Conservation (phyloP, 2,113 vertebrate genomes). For the Xiphias gladius region DNA sequence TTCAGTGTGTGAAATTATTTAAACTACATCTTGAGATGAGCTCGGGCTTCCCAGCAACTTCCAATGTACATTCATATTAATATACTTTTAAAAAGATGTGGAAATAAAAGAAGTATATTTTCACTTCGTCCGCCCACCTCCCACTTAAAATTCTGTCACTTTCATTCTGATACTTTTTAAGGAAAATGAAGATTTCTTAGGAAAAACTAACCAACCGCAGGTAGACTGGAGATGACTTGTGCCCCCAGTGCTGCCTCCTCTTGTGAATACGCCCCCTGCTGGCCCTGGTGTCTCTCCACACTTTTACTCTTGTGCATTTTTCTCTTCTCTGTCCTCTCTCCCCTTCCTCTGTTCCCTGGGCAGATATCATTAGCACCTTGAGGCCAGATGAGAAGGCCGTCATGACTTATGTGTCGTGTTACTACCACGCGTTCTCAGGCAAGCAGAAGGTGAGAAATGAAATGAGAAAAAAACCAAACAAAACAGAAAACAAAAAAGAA, state of each 20-base stretch:
- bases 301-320: slow-evolving; percentile 83
- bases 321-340: slow-evolving; percentile 71
- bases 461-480: background rate
- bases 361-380: slow-evolving; percentile 99
- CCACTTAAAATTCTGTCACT: background rate
- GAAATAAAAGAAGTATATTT: background rate
- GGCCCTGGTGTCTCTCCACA: slow-evolving; percentile 80
- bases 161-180: background rate
- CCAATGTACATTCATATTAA: background rate
- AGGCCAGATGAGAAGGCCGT: slow-evolving; percentile 98
- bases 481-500: slow-evolving; percentile 1
- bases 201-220: background rate
- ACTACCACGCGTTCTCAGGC: slow-evolving; percentile 99
- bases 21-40: background rate
- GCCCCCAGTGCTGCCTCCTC: slow-evolving; percentile 57
- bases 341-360: slow-evolving; percentile 84
- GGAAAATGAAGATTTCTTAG: no score
- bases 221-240: slow-evolving; percentile 62
- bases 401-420: slow-evolving; percentile 99
- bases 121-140: slow-evolving; percentile 2
- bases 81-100: background rate
- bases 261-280: slow-evolving; percentile 74
- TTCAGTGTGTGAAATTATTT: background rate
- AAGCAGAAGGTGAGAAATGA: slow-evolving; percentile 96
- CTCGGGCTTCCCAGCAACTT: background rate